These are phyloP conservation scores for Galeopsomyia nigrocyanea DNA, from an alignment of 2,888 invertebrate species.

Conservation along the genomic window DNA sequence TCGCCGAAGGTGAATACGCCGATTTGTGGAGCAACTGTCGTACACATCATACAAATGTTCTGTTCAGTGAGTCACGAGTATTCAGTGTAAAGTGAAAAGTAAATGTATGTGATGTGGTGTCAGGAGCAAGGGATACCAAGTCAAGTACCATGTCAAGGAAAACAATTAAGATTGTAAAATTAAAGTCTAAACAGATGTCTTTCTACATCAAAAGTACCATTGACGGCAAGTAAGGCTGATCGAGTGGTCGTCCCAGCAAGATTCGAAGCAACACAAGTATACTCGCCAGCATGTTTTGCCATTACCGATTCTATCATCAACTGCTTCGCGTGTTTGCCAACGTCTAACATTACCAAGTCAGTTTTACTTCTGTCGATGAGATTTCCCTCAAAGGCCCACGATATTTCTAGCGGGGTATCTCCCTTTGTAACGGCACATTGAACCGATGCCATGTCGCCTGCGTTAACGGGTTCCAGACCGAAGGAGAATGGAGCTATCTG, in stretches of 20 bases:
- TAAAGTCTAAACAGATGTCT: neutral
- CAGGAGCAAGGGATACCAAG: too few relatives aligned
- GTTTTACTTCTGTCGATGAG: conserved; percentile 61
- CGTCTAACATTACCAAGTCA: conserved; percentile 59
- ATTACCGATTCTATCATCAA: conserved; percentile 75
- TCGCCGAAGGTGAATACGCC: conserved; percentile 79
- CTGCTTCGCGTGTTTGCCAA: conserved; percentile 66
- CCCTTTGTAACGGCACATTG: conserved; percentile 75
- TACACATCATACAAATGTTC: neutral
- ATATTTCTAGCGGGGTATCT: conserved; percentile 80
- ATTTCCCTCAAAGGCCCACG: conserved; percentile 81
- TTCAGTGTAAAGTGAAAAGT: neutral
- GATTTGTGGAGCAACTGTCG: conserved; percentile 78
- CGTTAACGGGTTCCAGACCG: conserved; percentile 79
- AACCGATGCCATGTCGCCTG: conserved; percentile 75
- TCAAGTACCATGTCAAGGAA: too few relatives aligned
- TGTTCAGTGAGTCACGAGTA: neutral
- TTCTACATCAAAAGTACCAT: conserved; percentile 29
- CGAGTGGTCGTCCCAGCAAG: conserved; percentile 70
- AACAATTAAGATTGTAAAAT: neutral
- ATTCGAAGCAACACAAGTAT: conserved; percentile 77
- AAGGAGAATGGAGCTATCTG: conserved; percentile 83
- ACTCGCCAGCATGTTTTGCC: conserved; percentile 79
- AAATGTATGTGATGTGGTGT: too few relatives aligned
- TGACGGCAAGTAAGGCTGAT: conserved; percentile 62